Evolutionary conservation across 1,140 invertebrate species (phyloP).

Genomic region (Hormaphis cornu): DNA sequence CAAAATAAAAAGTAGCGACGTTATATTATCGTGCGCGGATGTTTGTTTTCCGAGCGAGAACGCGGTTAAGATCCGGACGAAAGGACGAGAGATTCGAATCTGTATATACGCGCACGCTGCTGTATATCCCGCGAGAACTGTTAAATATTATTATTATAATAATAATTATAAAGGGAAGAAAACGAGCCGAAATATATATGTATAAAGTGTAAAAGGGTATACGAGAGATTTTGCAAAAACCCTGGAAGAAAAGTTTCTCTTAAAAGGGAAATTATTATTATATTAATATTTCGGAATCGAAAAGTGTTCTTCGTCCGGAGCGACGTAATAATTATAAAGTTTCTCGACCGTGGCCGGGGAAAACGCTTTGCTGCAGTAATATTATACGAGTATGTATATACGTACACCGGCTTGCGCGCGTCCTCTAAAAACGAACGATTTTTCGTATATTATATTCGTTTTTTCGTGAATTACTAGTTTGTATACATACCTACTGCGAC

Average conservation of each 20-base stretch:
- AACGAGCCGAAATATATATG: not conserved
- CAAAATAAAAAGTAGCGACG: no score
- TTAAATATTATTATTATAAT: no score
- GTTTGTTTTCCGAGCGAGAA: no score
- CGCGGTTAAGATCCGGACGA: no score
- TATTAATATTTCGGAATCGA: conserved; percentile 27
- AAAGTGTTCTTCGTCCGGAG: conserved; percentile 17
- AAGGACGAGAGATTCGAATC: no score
- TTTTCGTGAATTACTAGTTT: no score
- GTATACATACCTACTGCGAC: no score
- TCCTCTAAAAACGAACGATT: conserved; percentile 23
- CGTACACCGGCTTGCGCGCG: conserved; percentile 14
- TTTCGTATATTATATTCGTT: no score
- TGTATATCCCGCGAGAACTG: no score
- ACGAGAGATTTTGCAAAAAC: not conserved
- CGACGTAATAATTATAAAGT: conserved; percentile 29
- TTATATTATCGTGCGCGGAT: no score
- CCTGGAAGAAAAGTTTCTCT: conserved; percentile 17
- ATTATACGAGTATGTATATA: no score
- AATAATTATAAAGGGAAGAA: conserved; percentile 10
- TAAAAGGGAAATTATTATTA: conserved; percentile 30
- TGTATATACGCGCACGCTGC: no score
- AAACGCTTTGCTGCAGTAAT: not conserved
- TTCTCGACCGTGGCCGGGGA: conserved; percentile 14
- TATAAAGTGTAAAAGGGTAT: not conserved